Percentiles rank a stretch among this genome's conserved stretches.
These are phyloP conservation scores for western clawed frog (Xenopus tropicalis) DNA, from an alignment of 2,113 vertebrate genomes.

Conservation along the genomic window DNA sequence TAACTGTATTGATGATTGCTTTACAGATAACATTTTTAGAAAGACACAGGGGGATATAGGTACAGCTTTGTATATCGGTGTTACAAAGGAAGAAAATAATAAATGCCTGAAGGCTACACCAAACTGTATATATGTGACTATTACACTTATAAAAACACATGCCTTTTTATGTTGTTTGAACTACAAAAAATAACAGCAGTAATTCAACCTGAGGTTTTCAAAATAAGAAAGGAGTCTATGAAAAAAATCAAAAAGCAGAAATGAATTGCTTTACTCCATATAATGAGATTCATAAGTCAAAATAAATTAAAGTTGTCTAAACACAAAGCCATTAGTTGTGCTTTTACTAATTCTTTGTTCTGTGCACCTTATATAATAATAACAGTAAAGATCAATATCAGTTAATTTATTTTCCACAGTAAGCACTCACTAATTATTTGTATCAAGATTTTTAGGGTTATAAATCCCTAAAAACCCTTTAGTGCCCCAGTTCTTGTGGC, in stretches of 20 bases:
- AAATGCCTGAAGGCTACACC: constrained; percentile 29
- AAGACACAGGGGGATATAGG: not conserved
- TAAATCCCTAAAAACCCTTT: too few relatives aligned
- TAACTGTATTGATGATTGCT: not conserved
- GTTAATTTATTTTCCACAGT: too few relatives aligned
- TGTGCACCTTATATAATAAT: too few relatives aligned
- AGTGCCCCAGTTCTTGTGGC: too few relatives aligned
- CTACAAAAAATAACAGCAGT: constrained; percentile 32
- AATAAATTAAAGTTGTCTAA: constrained; percentile 23
- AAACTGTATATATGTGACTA: constrained; percentile 28
- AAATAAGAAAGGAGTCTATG: not conserved
- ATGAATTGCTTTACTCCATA: constrained; percentile 29
- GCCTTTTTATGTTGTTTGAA: constrained; percentile 29
- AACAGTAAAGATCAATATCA: too few relatives aligned
- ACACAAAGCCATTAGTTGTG: constrained; percentile 5
- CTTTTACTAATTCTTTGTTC: too few relatives aligned
- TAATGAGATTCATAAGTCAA: constrained; percentile 42
- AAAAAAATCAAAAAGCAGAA: constrained; percentile 13
- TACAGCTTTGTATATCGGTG: not conserved
- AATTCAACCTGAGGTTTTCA: constrained; percentile 36
- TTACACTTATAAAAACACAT: constrained; percentile 37
- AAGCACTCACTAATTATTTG: too few relatives aligned
- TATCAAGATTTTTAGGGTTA: too few relatives aligned
- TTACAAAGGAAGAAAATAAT: constrained; percentile 28
- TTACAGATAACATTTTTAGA: not conserved